Conservation (phyloP, 2,797 vertebrate genomes). For the Gymnothorax reevesii region DNA sequence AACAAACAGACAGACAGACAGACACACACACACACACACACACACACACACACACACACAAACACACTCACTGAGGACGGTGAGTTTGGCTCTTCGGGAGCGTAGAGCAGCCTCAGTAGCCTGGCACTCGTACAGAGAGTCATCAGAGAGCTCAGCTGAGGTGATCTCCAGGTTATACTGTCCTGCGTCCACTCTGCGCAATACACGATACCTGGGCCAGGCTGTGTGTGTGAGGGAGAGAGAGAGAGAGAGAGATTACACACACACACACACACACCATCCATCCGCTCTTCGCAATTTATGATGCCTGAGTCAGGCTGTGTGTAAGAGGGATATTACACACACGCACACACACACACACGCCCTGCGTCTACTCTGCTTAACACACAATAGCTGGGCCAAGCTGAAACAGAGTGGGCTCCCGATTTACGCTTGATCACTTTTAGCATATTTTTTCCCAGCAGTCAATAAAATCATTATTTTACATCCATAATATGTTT, state of each 20-base stretch:
- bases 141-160: constrained; percentile 84
- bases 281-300: constrained; percentile 79
- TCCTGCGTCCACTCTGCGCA: constrained; percentile 82
- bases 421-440: too few species aligned
- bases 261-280: constrained; percentile 72
- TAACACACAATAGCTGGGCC: constrained; percentile 87
- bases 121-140: constrained; percentile 92
- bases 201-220: constrained; percentile 88
- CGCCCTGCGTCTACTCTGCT: constrained; percentile 81
- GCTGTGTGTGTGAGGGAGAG: constrained; percentile 62
- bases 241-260: constrained; percentile 13
- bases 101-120: constrained; percentile 91
- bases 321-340: too few species aligned
- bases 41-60: constrained; percentile 6
- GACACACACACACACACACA: not conserved
- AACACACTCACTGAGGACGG: constrained; percentile 83
- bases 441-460: too few species aligned
- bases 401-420: constrained; percentile 68
- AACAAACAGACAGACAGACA: not conserved
- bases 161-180: constrained; percentile 94
- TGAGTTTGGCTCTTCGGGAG: constrained; percentile 87
- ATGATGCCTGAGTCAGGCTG: constrained; percentile 90
- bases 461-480: too few species aligned
- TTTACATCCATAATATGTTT: too few species aligned
- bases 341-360: constrained; percentile 56